Evolutionary conservation across 2,888 invertebrate genomes (phyloP).

Genomic region (Bombyx huttoni): DNA sequence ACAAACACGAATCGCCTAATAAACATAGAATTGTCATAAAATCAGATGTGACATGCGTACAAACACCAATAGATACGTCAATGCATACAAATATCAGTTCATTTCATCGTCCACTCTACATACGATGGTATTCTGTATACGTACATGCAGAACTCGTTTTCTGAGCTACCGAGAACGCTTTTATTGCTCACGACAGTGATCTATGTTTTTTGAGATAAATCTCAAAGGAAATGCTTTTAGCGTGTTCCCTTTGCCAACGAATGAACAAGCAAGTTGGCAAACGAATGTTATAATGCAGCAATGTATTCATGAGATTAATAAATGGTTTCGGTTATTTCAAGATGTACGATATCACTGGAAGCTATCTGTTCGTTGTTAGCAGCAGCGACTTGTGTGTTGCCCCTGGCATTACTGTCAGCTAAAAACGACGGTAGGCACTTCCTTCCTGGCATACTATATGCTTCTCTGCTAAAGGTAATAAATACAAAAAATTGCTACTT

Average conservation of each 20-base stretch:
- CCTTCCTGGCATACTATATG: too few species aligned
- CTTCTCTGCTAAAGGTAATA: too few species aligned
- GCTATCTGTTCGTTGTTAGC: background rate
- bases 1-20: background rate
- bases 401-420: too few species aligned
- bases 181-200: constrained; percentile 44
- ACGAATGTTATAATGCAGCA: background rate
- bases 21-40: background rate
- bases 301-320: background rate
- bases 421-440: too few species aligned
- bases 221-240: constrained; percentile 9
- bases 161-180: constrained; percentile 46
- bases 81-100: background rate
- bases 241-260: background rate
- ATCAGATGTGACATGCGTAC: background rate
- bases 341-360: background rate
- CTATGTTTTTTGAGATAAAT: constrained; percentile 38
- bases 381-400: too few species aligned
- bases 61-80: background rate
- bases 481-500: too few species aligned
- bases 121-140: constrained; percentile 19
- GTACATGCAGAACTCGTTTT: constrained; percentile 36
- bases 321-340: background rate
- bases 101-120: constrained; percentile 26
- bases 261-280: background rate